phyloP scores from a whole-genome alignment of 1,140 invertebrate species.

The Octopus bimaculoides region DNA sequence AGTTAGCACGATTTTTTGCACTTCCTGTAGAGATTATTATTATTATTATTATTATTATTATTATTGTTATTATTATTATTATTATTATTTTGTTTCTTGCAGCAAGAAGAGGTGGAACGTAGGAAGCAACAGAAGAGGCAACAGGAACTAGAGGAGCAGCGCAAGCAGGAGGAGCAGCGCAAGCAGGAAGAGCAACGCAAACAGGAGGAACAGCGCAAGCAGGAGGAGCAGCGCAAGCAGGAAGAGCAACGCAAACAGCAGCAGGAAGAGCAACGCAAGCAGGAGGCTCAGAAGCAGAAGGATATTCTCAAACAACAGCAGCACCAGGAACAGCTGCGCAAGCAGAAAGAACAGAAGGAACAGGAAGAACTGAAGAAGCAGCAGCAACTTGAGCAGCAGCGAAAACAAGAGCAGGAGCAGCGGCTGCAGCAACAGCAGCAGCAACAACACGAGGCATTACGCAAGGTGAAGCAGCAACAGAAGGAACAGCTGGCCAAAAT shows the following conservation, averaged over 20 bases:
- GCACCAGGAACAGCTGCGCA: neutral
- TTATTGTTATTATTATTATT: too few species aligned
- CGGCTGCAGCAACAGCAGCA: slow-evolving; percentile 10
- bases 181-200: neutral
- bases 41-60: too few species aligned
- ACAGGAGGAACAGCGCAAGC: neutral
- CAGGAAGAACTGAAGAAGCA: slow-evolving; percentile 10
- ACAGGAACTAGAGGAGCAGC: neutral
- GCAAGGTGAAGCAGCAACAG: slow-evolving; percentile 3
- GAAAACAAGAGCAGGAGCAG: slow-evolving; percentile 17
- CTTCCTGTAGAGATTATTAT: too few species aligned
- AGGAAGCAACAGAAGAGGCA: neutral
- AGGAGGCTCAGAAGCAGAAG: neutral
- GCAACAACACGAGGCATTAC: slow-evolving; percentile 5
- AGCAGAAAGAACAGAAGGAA: neutral
- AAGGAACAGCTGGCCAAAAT: slow-evolving; percentile 11
- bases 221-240: slow-evolving; percentile 4
- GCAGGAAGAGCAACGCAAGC: neutral
- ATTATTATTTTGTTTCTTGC: neutral
- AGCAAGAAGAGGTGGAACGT: slow-evolving; percentile 1
- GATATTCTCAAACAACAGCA: neutral
- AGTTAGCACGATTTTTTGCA: too few species aligned
- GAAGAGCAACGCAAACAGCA: neutral
- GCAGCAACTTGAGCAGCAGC: slow-evolving; percentile 20
- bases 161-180: neutral